A percentile compares a stretch with the other conserved stretches of the same genome.
These are phyloP conservation scores for Leptatherina wallacei DNA, from an alignment of 2,797 vertebrate species.

Conservation along the genomic window DNA sequence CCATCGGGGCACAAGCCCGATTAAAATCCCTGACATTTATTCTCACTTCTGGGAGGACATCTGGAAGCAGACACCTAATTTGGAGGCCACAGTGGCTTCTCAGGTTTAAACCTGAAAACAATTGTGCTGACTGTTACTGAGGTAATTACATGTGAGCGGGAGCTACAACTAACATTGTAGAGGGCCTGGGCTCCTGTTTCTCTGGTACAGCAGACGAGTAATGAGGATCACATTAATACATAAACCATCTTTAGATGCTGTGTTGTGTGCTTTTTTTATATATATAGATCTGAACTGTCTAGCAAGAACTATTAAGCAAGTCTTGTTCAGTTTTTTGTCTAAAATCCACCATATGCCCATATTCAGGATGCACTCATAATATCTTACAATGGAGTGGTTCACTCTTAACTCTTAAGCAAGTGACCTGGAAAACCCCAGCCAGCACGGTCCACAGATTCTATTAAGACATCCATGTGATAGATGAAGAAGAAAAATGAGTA, in stretches of 20 bases:
- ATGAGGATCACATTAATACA: neutral
- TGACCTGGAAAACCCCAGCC: conserved; percentile 68
- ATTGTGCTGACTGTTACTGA: conserved; percentile 49
- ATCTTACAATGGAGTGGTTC: conserved; percentile 42
- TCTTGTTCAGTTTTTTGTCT: conserved; percentile 8
- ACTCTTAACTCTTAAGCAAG: conserved; percentile 54
- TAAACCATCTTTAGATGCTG: neutral
- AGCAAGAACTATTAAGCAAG: neutral
- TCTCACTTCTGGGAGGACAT: conserved; percentile 23
- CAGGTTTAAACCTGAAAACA: conserved; percentile 65
- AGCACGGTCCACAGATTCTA: conserved; percentile 44
- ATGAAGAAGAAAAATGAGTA: conserved; percentile 39
- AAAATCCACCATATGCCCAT: conserved; percentile 4
- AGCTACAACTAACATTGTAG: conserved; percentile 20
- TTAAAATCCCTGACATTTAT: neutral
- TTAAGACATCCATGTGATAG: conserved; percentile 58
- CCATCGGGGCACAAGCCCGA: neutral
- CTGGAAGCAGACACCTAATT: conserved; percentile 32
- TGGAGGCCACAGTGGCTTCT: conserved; percentile 35
- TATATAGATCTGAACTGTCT: neutral
- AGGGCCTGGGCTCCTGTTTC: conserved; percentile 23
- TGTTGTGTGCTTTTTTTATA: neutral
- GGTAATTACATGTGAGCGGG: conserved; percentile 56
- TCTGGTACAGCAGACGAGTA: conserved; percentile 1
- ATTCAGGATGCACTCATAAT: conserved; percentile 35